Evolutionary conservation across 2,797 vertebrate species (phyloP), one percentile per base, ranked within the genome.

Genomic region (Clarias laeviceps): DNA sequence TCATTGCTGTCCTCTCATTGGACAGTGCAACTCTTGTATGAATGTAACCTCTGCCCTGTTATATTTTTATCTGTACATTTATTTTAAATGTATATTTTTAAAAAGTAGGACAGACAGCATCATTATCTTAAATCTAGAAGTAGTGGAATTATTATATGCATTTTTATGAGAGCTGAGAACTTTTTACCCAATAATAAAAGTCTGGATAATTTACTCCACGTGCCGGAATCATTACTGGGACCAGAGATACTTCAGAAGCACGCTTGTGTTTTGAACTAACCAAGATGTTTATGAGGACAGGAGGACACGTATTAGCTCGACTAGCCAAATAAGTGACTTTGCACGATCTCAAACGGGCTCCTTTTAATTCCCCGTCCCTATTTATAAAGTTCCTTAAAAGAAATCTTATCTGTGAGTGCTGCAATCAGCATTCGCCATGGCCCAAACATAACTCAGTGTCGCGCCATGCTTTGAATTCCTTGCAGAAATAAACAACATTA

Each of bases 351-450:
- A 12, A 17, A 54, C 22, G 65, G 69, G 50, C 69, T 81, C 34
- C 72, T 61, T 76, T 62, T 37, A 82, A 84, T 74, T 86, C 22
- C 56, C 83, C 34, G 32, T 22, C 59, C 50, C 80, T 88, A 87
- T 88, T 84, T 84, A 82, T 76, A 87, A 83, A 66, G 78, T 82
- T 20, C 29, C 50, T 81, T 80, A 40, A 84, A 82, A 84, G 50
- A 86, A 82, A 37, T 88, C 56, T 88, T 82, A 87, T 89, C 85
- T 80, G 61, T 65, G 6, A 82, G 84, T 40, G 70, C 64, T 86
- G 80, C 84, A 65, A 62, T 82, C 74, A 54, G 62, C 85, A 73
- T 87, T 85, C 32, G 69, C 56, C 24, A 7, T 70, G 74, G 74
- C 37, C 82, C 61, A 84, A 61, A 76, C 82, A 84, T 86, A 86